Percentiles rank a stretch among this genome's conserved stretches.
Evolutionary conservation across 1,140 invertebrate species (phyloP).

Genomic region (Tyrophagus putrescentiae): DNA sequence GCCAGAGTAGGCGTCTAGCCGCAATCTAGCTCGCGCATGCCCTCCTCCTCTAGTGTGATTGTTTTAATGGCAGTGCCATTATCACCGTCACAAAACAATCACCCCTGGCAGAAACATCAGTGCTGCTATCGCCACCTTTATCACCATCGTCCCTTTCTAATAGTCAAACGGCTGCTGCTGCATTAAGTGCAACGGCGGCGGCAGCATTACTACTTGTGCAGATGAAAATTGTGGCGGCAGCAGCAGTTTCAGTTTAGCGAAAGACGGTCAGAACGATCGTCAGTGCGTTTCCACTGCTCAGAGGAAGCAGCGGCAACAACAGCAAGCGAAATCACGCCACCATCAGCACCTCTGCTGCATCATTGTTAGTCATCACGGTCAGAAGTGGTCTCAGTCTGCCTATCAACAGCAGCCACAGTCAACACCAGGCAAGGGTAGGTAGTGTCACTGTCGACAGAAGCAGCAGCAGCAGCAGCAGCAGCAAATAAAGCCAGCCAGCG

Average conservation of each 20-base stretch:
- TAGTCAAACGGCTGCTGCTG: too few species aligned
- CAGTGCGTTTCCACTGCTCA: not conserved
- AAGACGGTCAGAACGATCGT: not conserved
- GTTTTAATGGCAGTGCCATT: not conserved
- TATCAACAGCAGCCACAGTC: not conserved
- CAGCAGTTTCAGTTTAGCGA: not conserved
- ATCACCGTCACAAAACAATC: too few species aligned
- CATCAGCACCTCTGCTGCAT: not conserved
- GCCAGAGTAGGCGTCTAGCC: too few species aligned
- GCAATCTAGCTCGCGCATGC: too few species aligned
- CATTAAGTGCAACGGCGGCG: too few species aligned
- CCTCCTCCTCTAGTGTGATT: not conserved
- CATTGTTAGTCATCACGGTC: not conserved
- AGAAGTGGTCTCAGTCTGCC: not conserved
- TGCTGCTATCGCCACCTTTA: not conserved
- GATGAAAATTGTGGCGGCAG: too few species aligned
- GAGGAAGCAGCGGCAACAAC: not conserved
- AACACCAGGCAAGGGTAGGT: not conserved
- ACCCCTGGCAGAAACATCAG: not conserved
- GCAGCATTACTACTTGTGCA: too few species aligned
- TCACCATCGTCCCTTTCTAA: not conserved
- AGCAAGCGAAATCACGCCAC: not conserved
- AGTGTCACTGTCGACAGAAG: not conserved
- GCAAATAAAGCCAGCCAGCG: too few species aligned
- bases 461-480: too few species aligned